Conservation (phyloP, 2,113 vertebrate genomes). For the Syrmaticus mikado region DNA sequence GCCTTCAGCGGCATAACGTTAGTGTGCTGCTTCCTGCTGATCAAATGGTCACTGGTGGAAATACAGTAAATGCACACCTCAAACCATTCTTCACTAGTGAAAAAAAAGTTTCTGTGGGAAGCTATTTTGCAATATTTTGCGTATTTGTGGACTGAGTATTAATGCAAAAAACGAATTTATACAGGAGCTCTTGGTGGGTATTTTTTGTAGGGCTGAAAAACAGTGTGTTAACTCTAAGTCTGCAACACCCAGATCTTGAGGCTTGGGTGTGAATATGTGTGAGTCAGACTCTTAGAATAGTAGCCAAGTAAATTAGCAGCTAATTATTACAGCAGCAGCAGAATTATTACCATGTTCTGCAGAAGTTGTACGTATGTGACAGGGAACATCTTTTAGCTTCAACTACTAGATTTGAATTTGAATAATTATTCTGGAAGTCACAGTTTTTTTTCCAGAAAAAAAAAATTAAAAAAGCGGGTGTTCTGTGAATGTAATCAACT, state of each 20-base stretch:
- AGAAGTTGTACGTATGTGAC: not conserved
- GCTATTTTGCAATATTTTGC: not conserved
- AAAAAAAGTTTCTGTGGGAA: not conserved
- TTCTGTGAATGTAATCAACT: not conserved
- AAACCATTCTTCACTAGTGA: not conserved
- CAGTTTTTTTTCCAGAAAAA: not conserved
- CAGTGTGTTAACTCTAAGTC: not conserved
- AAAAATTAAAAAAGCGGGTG: accelerated
- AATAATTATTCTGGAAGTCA: not conserved
- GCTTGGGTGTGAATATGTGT: not conserved
- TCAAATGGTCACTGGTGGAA: not conserved
- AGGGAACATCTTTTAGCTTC: not conserved
- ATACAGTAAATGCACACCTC: not conserved
- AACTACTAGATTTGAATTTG: not conserved
- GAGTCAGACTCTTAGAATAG: not conserved
- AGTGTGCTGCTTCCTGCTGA: not conserved
- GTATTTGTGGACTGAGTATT: not conserved
- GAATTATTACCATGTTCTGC: not conserved
- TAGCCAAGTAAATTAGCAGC: not conserved
- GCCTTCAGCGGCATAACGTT: not conserved
- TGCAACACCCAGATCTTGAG: not conserved
- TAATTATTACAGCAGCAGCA: not conserved
- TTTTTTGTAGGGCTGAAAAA: not conserved
- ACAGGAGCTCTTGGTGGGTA: not conserved
- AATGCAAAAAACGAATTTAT: not conserved